Evolutionary conservation across 1,140 invertebrate genomes (phyloP), one percentile per base, ranked within the genome.

Genomic region (Chrysomallon squamiferum): DNA sequence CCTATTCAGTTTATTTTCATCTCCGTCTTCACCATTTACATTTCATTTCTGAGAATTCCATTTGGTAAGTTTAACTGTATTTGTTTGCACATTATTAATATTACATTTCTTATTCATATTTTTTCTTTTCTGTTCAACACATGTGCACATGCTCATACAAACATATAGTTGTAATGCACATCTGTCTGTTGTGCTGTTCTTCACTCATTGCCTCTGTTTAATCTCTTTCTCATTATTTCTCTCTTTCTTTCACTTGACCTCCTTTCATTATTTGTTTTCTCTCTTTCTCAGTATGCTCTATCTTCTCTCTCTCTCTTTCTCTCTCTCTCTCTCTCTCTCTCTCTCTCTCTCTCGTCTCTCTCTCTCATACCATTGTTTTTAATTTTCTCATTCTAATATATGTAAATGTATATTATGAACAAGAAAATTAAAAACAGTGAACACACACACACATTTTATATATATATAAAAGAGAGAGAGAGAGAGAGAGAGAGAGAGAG

Each of bases 1-100:
- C 63, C 73, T 7, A 13, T 78, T 0, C 72, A 78, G 66, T 66
- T 76, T 33, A 41, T 67, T 15, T 59, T 76, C 30, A 68, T 76
- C 27, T 65, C 66, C 11, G 58, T 71, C 3, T 76, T 69, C 60
- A 72, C 74, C 15, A 57, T 52, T 25, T 73, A 71, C 57, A 62
- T 70, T 52, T 65, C 73, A 3, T 75, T 68, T 57, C 62, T 67
- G 29, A 45, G 62, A 5, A 59, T 65, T 11, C 63, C 62, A 35
- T 49, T 64, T 35, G 60, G 69, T 66, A 66, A 59, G 62, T 66
- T 3, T 13, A n/a, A n/a, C n/a, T n/a, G n/a, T n/a, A n/a, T n/a
- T n/a, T n/a, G n/a, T n/a, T n/a, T 59, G 4, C 20, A 5, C 25
- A 20, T 54, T 9, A 33, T 18, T 54, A 27, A 6, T 13, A 6